phyloP scores from a whole-genome alignment of 2,888 invertebrate genomes.

The Eubasilissa splendida region DNA sequence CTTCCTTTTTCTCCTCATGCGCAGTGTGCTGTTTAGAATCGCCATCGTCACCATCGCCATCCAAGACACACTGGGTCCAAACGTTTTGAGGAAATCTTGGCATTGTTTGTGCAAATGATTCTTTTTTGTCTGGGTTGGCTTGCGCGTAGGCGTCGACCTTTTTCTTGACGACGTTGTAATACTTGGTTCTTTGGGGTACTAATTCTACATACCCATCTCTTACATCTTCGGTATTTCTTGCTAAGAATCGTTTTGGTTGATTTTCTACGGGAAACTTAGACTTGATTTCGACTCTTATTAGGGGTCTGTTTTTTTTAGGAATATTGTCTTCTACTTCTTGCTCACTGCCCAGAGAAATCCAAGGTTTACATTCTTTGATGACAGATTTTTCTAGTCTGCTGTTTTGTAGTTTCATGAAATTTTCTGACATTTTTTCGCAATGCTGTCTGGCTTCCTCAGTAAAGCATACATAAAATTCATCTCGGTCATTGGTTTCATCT shows the following conservation, averaged over 20 bases:
- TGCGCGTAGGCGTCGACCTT: conserved; percentile 75
- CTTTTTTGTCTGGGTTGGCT: conserved; percentile 69
- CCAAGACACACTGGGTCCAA: conserved; percentile 76
- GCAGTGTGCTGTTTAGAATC: conserved; percentile 56
- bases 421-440: conserved; percentile 70
- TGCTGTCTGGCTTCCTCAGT: conserved; percentile 73
- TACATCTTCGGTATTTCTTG: conserved; percentile 73
- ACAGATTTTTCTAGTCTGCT: conserved; percentile 74
- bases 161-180: conserved; percentile 72
- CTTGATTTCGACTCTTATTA: conserved; percentile 80
- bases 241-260: conserved; percentile 68
- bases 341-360: conserved; percentile 79
- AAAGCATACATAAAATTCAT: conserved; percentile 81
- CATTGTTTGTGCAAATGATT: conserved; percentile 77
- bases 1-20: conserved; percentile 48
- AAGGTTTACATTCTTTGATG: conserved; percentile 72
- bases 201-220: conserved; percentile 82
- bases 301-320: conserved; percentile 72
- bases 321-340: conserved; percentile 73
- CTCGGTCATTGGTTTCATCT: conserved; percentile 74
- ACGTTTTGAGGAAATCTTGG: conserved; percentile 79
- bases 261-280: conserved; percentile 73
- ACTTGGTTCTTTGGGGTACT: conserved; percentile 72
- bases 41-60: conserved; percentile 61
- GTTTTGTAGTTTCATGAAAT: conserved; percentile 73